Percentiles rank a stretch among this genome's conserved stretches.
Evolutionary conservation across 2,797 vertebrate species (phyloP).

Genomic region (Liasis olivaceus): DNA sequence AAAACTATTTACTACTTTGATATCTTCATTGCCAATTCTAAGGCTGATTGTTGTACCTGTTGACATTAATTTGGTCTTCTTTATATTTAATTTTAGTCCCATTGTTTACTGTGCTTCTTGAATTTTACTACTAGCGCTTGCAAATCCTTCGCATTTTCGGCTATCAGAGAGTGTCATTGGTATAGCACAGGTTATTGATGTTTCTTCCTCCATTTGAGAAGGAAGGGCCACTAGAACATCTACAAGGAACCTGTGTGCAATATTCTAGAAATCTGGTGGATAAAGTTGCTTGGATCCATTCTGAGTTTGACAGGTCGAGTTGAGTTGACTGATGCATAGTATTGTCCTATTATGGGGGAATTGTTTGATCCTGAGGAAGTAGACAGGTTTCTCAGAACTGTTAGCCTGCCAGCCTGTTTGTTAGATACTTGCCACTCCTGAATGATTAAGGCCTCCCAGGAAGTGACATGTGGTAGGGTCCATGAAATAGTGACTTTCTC

Average conservation of each 20-base stretch:
- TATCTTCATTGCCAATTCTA: too few species aligned
- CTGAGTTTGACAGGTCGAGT: background rate
- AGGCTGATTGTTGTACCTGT: too few species aligned
- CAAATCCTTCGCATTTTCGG: background rate
- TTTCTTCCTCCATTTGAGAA: background rate
- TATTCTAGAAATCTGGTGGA: background rate
- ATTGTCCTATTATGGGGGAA: background rate
- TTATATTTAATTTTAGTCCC: too few species aligned
- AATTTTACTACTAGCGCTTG: background rate
- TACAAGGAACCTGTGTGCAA: background rate
- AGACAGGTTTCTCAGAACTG: background rate
- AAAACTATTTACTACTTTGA: too few species aligned
- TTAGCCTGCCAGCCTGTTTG: background rate
- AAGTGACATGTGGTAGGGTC: background rate
- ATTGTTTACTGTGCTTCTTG: too few species aligned
- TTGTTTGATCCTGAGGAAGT: background rate
- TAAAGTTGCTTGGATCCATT: background rate
- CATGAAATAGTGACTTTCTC: background rate
- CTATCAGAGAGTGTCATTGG: background rate
- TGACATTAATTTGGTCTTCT: too few species aligned
- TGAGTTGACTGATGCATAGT: background rate
- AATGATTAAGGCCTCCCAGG: background rate
- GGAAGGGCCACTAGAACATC: background rate
- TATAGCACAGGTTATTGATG: background rate
- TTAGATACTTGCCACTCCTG: background rate